phyloP scores from a whole-genome alignment of 2,113 vertebrate species.

The Donacobius atricapilla region DNA sequence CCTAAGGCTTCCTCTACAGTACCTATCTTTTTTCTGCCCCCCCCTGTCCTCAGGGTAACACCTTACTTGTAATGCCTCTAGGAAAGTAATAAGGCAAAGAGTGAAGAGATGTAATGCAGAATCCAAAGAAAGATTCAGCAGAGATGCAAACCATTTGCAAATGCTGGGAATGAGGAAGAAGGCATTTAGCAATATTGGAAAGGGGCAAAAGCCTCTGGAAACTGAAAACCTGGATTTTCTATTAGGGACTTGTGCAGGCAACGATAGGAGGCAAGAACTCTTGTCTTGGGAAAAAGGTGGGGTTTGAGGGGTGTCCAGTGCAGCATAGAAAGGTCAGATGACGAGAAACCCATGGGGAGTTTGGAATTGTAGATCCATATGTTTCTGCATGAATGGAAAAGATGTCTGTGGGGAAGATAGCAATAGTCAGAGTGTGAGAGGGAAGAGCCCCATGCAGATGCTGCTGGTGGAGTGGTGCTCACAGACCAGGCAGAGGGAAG shows the following conservation, averaged over 20 bases:
- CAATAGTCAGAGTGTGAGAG: too few species aligned
- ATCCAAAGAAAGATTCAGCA: background rate
- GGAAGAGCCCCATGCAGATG: background rate
- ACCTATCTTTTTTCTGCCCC: background rate
- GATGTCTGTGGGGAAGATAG: too few species aligned
- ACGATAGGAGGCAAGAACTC: background rate
- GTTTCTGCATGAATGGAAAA: background rate
- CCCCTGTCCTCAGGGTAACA: background rate
- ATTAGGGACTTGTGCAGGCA: background rate
- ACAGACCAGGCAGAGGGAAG: background rate
- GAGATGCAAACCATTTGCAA: background rate
- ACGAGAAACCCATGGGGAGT: background rate
- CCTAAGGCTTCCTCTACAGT: background rate
- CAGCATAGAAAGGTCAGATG: background rate
- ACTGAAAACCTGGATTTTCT: background rate
- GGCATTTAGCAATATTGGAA: background rate
- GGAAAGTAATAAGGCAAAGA: background rate
- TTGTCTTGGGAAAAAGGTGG: background rate
- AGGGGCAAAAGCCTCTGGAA: background rate
- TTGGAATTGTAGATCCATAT: background rate
- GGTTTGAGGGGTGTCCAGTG: background rate
- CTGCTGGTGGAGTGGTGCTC: background rate
- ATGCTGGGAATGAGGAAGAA: background rate
- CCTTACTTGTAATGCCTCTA: accelerated
- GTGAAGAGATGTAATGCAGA: background rate